Evolutionary conservation across 1,140 invertebrate species (phyloP), one percentile per base, ranked within the genome.

Genomic region (Hyles vespertilio): DNA sequence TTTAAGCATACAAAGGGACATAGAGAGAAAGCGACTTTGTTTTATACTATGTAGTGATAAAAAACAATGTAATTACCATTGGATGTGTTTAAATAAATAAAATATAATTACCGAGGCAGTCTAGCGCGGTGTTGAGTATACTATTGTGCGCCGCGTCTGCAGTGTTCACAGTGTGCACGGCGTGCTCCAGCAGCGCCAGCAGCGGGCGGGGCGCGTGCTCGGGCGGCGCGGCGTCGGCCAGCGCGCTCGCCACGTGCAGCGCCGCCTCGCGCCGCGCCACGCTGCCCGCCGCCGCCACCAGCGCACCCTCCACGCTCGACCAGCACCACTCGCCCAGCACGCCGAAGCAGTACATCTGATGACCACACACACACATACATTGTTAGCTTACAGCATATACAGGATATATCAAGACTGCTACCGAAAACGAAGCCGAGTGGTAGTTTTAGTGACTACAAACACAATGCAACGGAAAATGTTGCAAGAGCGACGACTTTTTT

Each of bases 271-370:
- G 92, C 91, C 94, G 94, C 53, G 84, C 78, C 51, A 87, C 80
- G 0, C 56, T 66, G 32, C 45, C 55, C 33, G 60, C 57, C 34
- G 32, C 50, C 3, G 5, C 50, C 32, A 9, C 0, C 36, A 54
- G 88, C 73, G 71, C 91, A 65, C 67, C 82, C 77, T 68, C 81
- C 68, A 73, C 90, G 7, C 96, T 70, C 62, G 96, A 46, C 81
- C 81, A 86, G 55, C 78, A 91, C 67, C 93, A 91, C 12, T 93
- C 91, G 45, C 93, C 91, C 2, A 98, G 83, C 1, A 98, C 92
- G 69, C 92, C 93, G 77, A 94, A 96, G 83, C 96, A 96, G 80
- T 97, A 97, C 85, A 95, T 93, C 93, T 94, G 69, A 7, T 32
- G 4, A 47, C 2, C n/a, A 22, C n/a, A 47, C 5, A 47, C 10